Conservation (phyloP, 2,797 vertebrate species). For the Halcyon leucocephala region DNA sequence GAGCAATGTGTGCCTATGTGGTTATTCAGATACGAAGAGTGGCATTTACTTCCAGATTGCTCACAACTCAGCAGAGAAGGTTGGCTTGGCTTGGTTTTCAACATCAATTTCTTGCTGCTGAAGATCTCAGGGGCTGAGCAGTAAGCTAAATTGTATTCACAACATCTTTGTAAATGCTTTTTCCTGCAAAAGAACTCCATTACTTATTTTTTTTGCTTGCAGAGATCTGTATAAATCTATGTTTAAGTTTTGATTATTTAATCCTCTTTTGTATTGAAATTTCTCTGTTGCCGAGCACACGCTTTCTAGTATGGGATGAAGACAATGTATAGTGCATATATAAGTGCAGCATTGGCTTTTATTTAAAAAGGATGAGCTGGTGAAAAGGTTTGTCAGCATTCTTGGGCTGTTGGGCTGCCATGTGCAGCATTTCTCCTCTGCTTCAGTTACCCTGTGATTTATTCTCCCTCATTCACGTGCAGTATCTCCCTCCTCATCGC, state of each 20-base stretch:
- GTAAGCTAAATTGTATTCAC: neutral
- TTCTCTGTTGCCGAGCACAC: neutral
- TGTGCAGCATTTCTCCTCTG: neutral
- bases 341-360: neutral
- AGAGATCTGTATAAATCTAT: neutral
- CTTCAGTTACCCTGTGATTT: neutral
- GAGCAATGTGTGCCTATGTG: neutral
- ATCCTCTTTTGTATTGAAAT: neutral
- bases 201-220: neutral
- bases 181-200: neutral
- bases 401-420: neutral
- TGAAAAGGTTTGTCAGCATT: neutral
- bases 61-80: neutral
- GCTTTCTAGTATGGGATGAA: neutral
- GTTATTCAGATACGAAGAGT: neutral
- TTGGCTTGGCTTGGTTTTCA: neutral
- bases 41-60: neutral
- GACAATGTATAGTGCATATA: neutral
- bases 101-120: neutral
- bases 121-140: neutral
- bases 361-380: neutral
- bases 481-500: neutral
- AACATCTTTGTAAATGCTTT: neutral
- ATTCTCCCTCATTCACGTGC: neutral
- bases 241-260: neutral